These are phyloP conservation scores for Sturnus vulgaris DNA, from an alignment of 2,113 vertebrate genomes.

Conservation along the genomic window DNA sequence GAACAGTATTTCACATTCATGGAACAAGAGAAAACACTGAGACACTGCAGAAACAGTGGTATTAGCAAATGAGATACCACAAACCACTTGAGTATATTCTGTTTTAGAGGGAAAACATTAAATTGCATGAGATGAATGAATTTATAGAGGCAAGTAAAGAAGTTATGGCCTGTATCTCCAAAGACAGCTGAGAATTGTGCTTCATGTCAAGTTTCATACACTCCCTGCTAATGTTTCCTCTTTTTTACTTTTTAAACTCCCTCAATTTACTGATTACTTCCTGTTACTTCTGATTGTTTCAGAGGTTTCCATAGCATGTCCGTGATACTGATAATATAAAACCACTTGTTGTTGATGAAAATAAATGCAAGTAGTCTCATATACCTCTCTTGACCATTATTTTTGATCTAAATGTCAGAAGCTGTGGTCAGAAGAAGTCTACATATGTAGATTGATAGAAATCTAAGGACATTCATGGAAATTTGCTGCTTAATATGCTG, in stretches of 20 bases:
- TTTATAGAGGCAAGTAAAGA: background rate
- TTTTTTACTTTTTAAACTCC: background rate
- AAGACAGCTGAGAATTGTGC: background rate
- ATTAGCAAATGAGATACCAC: background rate
- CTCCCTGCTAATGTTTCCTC: background rate
- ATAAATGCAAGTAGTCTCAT: background rate
- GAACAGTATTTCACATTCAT: background rate
- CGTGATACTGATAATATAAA: background rate
- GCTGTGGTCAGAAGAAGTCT: background rate
- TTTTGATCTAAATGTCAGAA: conserved; percentile 14
- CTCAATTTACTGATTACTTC: background rate
- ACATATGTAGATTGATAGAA: background rate
- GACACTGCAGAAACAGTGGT: background rate
- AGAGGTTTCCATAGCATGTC: background rate
- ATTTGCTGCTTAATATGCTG: background rate
- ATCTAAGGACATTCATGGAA: background rate
- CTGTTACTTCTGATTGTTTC: background rate
- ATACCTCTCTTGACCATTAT: background rate
- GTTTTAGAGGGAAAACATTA: background rate
- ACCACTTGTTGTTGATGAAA: conserved; percentile 36
- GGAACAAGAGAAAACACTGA: background rate
- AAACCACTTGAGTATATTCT: background rate
- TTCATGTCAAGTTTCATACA: background rate
- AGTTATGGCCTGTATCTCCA: background rate
- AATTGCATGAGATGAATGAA: background rate